Conservation (phyloP, 2,113 vertebrate species). For the Picathartes gymnocephalus region DNA sequence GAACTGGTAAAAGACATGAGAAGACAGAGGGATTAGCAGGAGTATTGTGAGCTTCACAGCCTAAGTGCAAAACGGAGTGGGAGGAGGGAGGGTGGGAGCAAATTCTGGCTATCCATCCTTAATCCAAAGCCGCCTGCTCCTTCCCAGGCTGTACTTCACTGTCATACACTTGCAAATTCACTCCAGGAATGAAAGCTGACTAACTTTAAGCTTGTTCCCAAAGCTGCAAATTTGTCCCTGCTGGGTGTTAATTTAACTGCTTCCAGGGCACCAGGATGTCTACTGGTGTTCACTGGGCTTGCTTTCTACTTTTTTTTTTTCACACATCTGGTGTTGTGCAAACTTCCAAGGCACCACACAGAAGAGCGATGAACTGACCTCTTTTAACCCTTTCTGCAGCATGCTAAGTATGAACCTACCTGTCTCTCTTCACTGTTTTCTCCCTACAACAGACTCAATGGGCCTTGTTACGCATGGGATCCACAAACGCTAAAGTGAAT, state of each 20-base stretch:
- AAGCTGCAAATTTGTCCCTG: constrained; percentile 59
- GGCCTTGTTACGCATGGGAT: accelerated
- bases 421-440: background rate
- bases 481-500: background rate
- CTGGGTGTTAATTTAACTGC: constrained; percentile 63
- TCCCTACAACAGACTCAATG: background rate
- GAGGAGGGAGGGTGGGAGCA: constrained; percentile 3
- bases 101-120: constrained; percentile 39
- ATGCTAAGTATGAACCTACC: background rate
- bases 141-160: constrained; percentile 43
- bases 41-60: constrained; percentile 25
- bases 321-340: constrained; percentile 56
- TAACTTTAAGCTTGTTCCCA: constrained; percentile 35
- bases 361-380: constrained; percentile 12
- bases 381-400: constrained; percentile 44
- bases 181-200: constrained; percentile 50
- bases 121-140: constrained; percentile 28
- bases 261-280: constrained; percentile 55
- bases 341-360: constrained; percentile 33
- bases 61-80: constrained; percentile 1
- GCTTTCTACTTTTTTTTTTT: constrained; percentile 3
- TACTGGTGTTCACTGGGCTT: constrained; percentile 23
- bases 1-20: constrained; percentile 24
- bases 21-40: constrained; percentile 29
- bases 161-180: constrained; percentile 40